Evolutionary conservation across 2,113 vertebrate genomes (phyloP).

Genomic region (Meles meles): DNA sequence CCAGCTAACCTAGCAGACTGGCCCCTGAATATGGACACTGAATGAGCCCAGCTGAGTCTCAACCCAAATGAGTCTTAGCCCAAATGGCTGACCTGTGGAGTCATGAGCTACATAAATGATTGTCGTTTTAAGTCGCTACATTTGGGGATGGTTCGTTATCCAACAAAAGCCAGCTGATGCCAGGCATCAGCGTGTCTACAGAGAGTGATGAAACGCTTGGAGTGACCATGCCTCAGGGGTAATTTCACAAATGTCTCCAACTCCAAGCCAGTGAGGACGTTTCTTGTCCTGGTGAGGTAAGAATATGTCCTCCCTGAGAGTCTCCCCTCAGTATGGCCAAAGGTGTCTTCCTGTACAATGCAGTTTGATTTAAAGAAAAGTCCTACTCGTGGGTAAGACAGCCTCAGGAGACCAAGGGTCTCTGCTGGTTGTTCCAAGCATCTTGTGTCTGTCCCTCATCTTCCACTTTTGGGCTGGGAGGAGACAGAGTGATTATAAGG

Average conservation of each 20-base stretch:
- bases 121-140: neutral
- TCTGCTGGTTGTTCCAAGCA: accelerated
- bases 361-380: neutral
- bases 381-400: neutral
- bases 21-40: neutral
- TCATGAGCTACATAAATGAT: neutral
- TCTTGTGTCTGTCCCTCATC: neutral
- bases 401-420: neutral
- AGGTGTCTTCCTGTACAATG: neutral
- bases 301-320: neutral
- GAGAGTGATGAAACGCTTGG: neutral
- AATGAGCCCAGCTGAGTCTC: neutral
- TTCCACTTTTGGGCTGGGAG: neutral
- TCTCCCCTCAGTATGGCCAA: neutral
- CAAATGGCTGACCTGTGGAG: neutral
- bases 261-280: neutral
- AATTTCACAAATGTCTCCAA: neutral
- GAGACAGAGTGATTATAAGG: neutral
- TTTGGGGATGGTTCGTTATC: neutral
- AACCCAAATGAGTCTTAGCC: neutral
- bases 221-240: neutral
- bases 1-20: neutral
- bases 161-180: neutral
- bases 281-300: neutral
- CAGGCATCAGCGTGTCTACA: accelerated